Evolutionary conservation across 2,888 invertebrate genomes (phyloP), one percentile per base, ranked within the genome.

Genomic region (Drosophila rubida): DNA sequence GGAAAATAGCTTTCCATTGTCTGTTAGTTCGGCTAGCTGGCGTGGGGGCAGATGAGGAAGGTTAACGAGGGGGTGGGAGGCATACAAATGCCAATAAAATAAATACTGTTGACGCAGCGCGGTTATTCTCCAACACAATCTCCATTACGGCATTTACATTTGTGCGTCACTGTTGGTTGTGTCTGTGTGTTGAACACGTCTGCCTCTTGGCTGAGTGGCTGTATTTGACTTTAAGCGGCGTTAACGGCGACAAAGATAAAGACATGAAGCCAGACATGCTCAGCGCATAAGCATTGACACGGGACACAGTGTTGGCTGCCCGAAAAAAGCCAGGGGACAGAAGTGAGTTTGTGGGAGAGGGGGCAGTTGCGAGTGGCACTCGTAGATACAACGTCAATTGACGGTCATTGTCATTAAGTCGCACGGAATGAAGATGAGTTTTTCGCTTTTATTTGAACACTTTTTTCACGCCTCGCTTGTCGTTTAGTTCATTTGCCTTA

Each of bases 61-160:
- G 23, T 2, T 7, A 41, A 19, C n/a, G 27, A 11, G 27, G n/a
- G 7, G 39, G 46, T 14, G 27, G 53, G 49, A 19, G 80, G 76
- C 82, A 64, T 62, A 80, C 74, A 76, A 86, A 78, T 85, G 86
- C 81, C 84, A 85, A 85, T 85, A 85, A 85, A 86, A 86, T 86
- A 86, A 85, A 85, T 85, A 86, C 84, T 86, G 84, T 86, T 81
- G 84, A 86, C 86, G 84, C 83, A 80, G 85, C 83, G 86, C 80
- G 82, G 82, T 80, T 82, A 82, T 82, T 82, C 76, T 83, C 84
- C 82, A 84, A 82, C 84, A 80, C 82, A 83, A 83, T 83, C 84
- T 84, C 82, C 82, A 83, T 83, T 84, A 82, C 84, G 67, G 65
- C 80, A 80, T 83, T 83, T 83, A 80, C 82, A 83, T 83, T 82